Base-by-base conservation (phyloP, 2,797 vertebrate species). In the Amphiprion clarkii region DNA sequence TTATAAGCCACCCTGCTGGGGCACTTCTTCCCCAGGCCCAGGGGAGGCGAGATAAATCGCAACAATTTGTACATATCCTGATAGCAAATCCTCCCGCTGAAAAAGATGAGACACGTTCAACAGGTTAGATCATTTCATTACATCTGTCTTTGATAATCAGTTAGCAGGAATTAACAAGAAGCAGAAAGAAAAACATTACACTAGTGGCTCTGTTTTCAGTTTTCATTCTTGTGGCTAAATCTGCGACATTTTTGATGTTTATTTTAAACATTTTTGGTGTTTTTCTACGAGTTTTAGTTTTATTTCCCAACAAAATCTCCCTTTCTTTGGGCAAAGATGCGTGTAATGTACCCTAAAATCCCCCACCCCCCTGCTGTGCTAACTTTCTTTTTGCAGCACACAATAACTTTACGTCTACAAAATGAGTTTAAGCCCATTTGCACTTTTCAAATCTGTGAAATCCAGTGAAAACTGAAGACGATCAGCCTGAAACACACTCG, bases 41-140 rank as follows among this genome's bases (percentile, higher is more conserved):
- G 95, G 70, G 98, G 97, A 85, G 97, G 98, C 46, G 96, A 97
- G 95, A 99, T 98, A 93, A 97, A 95, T 92, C 95, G 97, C 89
- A 98, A 97, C 95, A 99, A 96, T 97, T 96, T 98, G 97, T 98
- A 98, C 97, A 98, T 96, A 93, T 98, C 97, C 96, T 96, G 96
- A 97, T 97, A 99, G 94, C 95, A 96, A 91, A 99, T 96, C 91
- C 96, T 95, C 95, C 96, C 96, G 78, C 97, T 98, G 96, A 93
- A 97, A 95, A 94, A 95, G 93, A 97, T 92, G 77, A 89, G 60
- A 94, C 64, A 90, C 14, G 82, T 67, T 84, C 1, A 66, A 83
- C 33, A 73, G 79, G 85, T 94, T 92, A 95, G 91, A 78, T 91
- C 21, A 67, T 13, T 40, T 25, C 33, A 76, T 76, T 8, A 58